Evolutionary conservation across 1,140 invertebrate genomes (phyloP), one percentile per base, ranked within the genome.

Genomic region (Mesaphorura yosii): DNA sequence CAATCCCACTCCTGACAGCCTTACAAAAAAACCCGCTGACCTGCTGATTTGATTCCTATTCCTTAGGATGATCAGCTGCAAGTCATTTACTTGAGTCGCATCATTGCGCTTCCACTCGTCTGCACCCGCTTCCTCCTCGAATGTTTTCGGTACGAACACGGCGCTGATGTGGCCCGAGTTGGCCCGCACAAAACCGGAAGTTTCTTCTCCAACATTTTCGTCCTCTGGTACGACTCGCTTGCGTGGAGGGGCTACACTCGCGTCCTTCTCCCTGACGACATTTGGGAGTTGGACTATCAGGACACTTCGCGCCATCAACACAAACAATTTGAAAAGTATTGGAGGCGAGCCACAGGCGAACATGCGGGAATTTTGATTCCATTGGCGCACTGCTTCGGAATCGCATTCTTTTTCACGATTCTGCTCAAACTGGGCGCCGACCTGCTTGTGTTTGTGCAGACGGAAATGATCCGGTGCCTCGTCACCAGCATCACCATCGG

Each of bases 181-280:
- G 93, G 88, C 70, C 93, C 94, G 44, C 91, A 97, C 68, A 72
- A 77, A 48, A 70, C 72, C 48, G 76, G 87, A 31, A 90, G 90
- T 22, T 96, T 93, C 69, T 76, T 90, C 19, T 92, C 88, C 22
- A 78, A 80, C 45, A 70, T 97, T 4, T 78, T 85, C 0, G 98
- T 92, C 68, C 78, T 81, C 46, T 98, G 94, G 94, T 94, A 96
- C 68, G 84, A 90, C 69, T 55, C 69, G 1, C 70, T 94, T 60
- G 82, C 86, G 1, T 80, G 71, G 48, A 62, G 67, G 42, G 75
- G 75, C 0, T 76, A 70, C 62, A 69, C 68, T 48, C 65, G 64
- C 17, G 65, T 73, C 6, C 58, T 80, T 27, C 67, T 65, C 31
- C 60, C 58, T 44, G 61, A 66, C 27, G 72, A 78, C 63, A 62